These are phyloP conservation scores for Charaxes varanes DNA, from an alignment of 1,140 invertebrate species.

Conservation along the genomic window DNA sequence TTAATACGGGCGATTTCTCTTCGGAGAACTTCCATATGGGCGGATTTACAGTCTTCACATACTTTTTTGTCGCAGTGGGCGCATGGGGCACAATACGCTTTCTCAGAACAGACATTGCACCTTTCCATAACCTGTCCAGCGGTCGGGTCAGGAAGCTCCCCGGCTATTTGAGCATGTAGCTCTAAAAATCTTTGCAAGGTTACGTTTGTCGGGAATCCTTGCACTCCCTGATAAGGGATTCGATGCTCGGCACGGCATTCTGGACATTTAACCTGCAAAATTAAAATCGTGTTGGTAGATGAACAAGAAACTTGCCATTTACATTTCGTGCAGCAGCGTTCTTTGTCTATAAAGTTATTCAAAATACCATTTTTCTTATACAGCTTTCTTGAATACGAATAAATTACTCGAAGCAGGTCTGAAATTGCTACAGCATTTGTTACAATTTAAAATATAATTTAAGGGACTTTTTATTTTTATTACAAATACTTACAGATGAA, in stretches of 20 bases:
- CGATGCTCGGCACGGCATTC: slow-evolving; percentile 98
- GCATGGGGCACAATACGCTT: slow-evolving; percentile 91
- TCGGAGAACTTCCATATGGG: slow-evolving; percentile 96
- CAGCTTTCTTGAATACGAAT: no score
- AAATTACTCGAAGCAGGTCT: no score
- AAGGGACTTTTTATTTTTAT: not conserved
- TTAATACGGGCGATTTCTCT: slow-evolving; percentile 95
- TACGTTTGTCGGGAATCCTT: slow-evolving; percentile 96
- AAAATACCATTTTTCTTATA: no score
- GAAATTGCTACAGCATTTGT: no score
- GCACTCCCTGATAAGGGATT: slow-evolving; percentile 96
- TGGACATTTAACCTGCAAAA: slow-evolving; percentile 94
- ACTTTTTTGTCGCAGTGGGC: slow-evolving; percentile 96
- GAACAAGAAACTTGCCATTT: not conserved
- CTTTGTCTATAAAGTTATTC: no score
- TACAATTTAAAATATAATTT: no score
- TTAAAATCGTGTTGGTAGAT: slow-evolving; percentile 5
- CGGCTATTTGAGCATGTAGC: slow-evolving; percentile 94
- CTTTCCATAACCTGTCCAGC: slow-evolving; percentile 88
- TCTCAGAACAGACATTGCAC: slow-evolving; percentile 94
- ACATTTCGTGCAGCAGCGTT: no score
- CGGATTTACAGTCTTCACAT: slow-evolving; percentile 92
- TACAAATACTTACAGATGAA: no score
- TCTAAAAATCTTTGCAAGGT: slow-evolving; percentile 96
- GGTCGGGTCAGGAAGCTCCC: slow-evolving; percentile 91